phyloP scores from a whole-genome alignment of 2,113 vertebrate genomes.

The Tor tambroides region DNA sequence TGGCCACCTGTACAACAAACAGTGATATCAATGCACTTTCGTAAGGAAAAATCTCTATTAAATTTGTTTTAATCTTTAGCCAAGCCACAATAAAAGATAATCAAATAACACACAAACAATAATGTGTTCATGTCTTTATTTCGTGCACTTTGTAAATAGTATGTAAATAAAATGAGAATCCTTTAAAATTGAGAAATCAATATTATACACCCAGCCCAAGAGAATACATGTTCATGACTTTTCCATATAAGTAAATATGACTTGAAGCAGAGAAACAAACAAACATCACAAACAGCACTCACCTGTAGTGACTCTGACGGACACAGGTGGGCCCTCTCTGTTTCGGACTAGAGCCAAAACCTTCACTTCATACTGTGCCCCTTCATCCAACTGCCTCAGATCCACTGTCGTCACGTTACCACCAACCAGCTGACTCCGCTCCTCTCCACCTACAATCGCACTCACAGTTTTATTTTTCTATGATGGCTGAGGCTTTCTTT shows the following conservation, averaged over 20 bases:
- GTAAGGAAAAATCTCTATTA: background rate
- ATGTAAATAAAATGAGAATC: background rate
- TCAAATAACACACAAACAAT: background rate
- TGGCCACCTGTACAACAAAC: conserved; percentile 23
- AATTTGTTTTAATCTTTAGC: background rate
- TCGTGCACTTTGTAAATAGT: background rate
- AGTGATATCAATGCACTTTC: background rate
- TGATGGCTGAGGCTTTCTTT: background rate
- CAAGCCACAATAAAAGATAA: background rate
- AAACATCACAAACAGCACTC: conserved; percentile 56
- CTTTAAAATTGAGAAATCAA: background rate
- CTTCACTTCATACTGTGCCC: conserved; percentile 85
- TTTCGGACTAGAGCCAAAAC: conserved; percentile 87
- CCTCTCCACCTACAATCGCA: conserved; percentile 71
- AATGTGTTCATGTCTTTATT: background rate
- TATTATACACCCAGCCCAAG: too few relatives aligned
- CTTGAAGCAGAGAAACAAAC: background rate
- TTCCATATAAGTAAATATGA: background rate
- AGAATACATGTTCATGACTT: background rate
- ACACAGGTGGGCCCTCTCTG: conserved; percentile 84
- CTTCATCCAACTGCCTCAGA: conserved; percentile 82
- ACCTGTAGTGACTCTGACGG: conserved; percentile 87
- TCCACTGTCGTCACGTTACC: conserved; percentile 82
- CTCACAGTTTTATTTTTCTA: background rate
- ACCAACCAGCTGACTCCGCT: conserved; percentile 73